Conservation (phyloP, 2,113 vertebrate genomes). For the Xerus inauris region DNA sequence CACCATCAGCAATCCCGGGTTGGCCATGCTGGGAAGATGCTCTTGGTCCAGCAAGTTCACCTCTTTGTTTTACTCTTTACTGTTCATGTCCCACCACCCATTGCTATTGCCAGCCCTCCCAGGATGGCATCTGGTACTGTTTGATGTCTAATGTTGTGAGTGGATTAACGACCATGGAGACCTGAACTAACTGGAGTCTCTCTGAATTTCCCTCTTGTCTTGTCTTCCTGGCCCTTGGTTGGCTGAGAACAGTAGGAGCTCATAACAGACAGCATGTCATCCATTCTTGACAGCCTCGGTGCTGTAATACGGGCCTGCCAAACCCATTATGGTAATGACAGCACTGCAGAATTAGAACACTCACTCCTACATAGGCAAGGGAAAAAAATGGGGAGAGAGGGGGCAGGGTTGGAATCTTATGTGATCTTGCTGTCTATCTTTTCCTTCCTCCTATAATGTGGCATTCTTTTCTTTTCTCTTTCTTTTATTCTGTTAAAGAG, state of each 20-base stretch:
- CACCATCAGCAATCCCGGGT: background rate
- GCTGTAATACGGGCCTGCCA: conserved; percentile 79
- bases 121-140: background rate
- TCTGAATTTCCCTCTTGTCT: background rate
- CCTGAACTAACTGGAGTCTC: background rate
- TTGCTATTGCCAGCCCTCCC: background rate
- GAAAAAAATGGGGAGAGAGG: background rate
- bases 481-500: conserved; percentile 17
- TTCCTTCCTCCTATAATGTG: background rate
- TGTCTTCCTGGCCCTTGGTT: conserved; percentile 62
- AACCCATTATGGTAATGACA: conserved; percentile 70
- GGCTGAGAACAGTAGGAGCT: conserved; percentile 70
- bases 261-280: conserved; percentile 70
- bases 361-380: conserved; percentile 60
- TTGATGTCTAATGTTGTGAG: background rate
- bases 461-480: background rate
- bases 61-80: background rate
- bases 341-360: conserved; percentile 74
- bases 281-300: conserved; percentile 74
- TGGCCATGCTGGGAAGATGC: background rate
- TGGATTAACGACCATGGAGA: conserved; percentile 37
- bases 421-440: conserved; percentile 19
- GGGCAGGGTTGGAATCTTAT: conserved; percentile 10
- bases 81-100: background rate
- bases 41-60: background rate